Evolutionary conservation across 2,888 invertebrate species (phyloP), one percentile per base, ranked within the genome.

Genomic region (Autographa pulchrina): DNA sequence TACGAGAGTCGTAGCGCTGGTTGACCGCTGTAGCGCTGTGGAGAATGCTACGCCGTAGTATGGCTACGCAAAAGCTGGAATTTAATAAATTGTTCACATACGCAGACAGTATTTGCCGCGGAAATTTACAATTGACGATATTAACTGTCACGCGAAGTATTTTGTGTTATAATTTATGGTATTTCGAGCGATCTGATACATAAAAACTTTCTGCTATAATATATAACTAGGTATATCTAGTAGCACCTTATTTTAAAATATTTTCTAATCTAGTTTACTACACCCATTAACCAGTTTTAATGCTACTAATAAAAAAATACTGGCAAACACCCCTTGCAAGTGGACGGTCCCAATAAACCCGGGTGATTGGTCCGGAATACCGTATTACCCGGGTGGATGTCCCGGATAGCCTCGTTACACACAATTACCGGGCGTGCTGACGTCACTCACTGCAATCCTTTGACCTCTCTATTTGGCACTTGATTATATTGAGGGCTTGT

Each of bases 361-460:
- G 83, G 85, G 75, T 80, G 70, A 82, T 81, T 77, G 68, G 64
- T 67, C 77, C 80, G 74, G 85, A 83, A 84, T 83, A 83, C 82
- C 75, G 80, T 83, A 86, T 83, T 84, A 83, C 84, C 85, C 87
- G 81, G 78, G 82, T 81, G 82, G 70, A 78, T 81, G 78, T 74
- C 68, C 74, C 84, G 86, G 86, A 84, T 85, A 62, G 80, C 85
- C 88, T 90, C 89, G 90, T 91, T 91, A 90, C 86, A 82, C 84
- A 84, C 90, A 90, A 91, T 91, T 90, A 90, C 86, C 78, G 85
- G 86, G 83, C 78, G 48, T 84, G 88, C 88, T 90, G 89, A 91
- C 89, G 89, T 89, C 87, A 88, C 79, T 41, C 54, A 56, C 32
- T 62, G 59, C 68, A 64, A 69, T 74, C 71, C 72, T 16, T 69